Base-by-base conservation (phyloP, 1,140 invertebrate genomes). In the Eciton burchellii region DNA sequence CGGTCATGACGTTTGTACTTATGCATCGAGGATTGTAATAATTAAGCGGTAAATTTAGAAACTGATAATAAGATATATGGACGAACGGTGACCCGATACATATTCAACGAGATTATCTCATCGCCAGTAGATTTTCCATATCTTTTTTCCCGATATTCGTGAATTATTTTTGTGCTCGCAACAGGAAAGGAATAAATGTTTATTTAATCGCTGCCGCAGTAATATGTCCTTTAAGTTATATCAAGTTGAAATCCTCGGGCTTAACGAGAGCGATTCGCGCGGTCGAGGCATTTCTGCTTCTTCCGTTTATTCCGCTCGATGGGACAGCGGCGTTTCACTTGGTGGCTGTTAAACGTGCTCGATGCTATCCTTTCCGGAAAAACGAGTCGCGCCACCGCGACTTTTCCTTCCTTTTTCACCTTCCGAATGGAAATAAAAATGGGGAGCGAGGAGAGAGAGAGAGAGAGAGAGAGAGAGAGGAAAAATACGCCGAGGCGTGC, bases 71-170 rank as follows among this genome's bases (percentile, higher is more conserved):
- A 49, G 57, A 74, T 74, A 16, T 52, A 74, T 62, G 9, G 24
- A 9, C 6, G 43, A 45, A 24, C 26, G 57, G 26, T 35, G 14
- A 57, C 21, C 35, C 29, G 47, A 77, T 77, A 29, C 74, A 77
- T 77, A 77, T 68, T 77, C 74, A 68, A 54, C 47, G 29, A 68
- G 62, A 77, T 77, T 52, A 77, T 52, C 68, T 77, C 63, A n/a
- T n/a, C 74, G 19, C 43, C 14, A 76, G 35, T 41, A 24, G 54
- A 16, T 56, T 77, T 26, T 29, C 4, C 45, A n/a, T 21, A n/a
- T 16, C 3, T 29, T 26, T 59, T 21, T 59, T 41, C 6, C 59
- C 35, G n/a, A 60, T 54, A 60, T 60, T 35, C 29, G 16, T 62
- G 29, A 62, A 79, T 70, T 35, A 79, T 68, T 79, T 70, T 79